phyloP scores from a whole-genome alignment of 2,797 vertebrate species.

The Tympanoctomys barrerae region DNA sequence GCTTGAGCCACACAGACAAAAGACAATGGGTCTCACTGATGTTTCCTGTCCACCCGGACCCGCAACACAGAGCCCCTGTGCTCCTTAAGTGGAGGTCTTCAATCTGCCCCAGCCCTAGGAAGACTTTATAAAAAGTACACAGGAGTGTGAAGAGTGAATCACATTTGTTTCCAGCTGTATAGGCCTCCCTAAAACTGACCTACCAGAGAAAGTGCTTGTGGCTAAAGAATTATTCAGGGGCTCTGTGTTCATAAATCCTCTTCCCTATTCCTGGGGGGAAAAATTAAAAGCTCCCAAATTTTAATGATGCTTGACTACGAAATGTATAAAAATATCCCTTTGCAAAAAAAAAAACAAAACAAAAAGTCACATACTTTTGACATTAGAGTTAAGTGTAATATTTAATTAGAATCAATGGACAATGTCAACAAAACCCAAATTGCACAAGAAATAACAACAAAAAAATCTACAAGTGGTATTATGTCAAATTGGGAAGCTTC shows the following conservation, averaged over 20 bases:
- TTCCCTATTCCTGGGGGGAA: neutral
- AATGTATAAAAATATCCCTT: neutral
- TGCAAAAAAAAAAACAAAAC: slow-evolving; percentile 19
- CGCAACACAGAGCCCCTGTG: neutral
- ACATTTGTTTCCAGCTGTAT: neutral
- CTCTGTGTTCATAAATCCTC: neutral
- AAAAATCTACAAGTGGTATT: neutral
- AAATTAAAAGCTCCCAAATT: neutral
- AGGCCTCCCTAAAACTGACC: neutral
- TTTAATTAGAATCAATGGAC: slow-evolving; percentile 8
- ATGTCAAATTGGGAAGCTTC: neutral
- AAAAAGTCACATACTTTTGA: neutral
- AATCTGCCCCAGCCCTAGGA: neutral
- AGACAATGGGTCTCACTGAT: neutral
- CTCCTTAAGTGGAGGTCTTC: neutral
- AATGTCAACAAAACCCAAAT: neutral
- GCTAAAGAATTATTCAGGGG: neutral
- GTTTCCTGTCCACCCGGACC: neutral
- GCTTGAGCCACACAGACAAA: neutral
- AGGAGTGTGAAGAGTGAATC: neutral
- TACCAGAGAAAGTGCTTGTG: neutral
- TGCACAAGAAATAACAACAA: neutral
- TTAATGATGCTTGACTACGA: slow-evolving; percentile 2
- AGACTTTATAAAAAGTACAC: neutral
- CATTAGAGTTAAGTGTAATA: neutral